Evolutionary conservation across 2,113 vertebrate genomes (phyloP).

Genomic region (Corythoichthys intestinalis): DNA sequence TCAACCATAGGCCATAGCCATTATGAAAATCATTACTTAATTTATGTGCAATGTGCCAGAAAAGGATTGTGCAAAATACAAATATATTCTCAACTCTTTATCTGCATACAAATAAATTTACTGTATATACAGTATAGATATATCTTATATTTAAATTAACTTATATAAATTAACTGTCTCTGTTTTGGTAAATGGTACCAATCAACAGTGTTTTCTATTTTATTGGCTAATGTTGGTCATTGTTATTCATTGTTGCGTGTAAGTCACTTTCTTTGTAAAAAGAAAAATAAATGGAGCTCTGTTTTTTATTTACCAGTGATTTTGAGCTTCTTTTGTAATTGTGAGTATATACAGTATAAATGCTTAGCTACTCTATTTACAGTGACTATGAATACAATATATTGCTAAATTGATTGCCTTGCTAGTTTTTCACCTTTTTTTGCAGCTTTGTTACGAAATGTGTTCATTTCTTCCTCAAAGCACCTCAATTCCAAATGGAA

Average conservation of each 20-base stretch:
- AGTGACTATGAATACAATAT: not conserved
- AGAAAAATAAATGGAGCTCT: conserved; percentile 66
- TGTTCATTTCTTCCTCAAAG: too few relatives aligned
- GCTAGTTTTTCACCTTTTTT: too few relatives aligned
- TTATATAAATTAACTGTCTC: conserved; percentile 59
- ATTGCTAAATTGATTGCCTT: not conserved
- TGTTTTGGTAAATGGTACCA: conserved; percentile 55
- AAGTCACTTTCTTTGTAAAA: conserved; percentile 70
- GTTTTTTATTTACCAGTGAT: conserved; percentile 43
- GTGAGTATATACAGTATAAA: not conserved
- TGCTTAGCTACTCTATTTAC: not conserved
- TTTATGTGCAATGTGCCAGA: conserved; percentile 69
- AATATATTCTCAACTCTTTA: not conserved
- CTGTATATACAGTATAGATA: conserved; percentile 6
- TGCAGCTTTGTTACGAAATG: not conserved
- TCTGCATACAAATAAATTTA: conserved; percentile 28
- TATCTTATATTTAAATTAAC: conserved; percentile 56
- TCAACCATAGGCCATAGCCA: conserved; percentile 20
- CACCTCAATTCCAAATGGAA: too few relatives aligned
- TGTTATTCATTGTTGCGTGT: conserved; percentile 67
- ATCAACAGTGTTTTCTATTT: conserved; percentile 54
- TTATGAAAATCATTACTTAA: conserved; percentile 32
- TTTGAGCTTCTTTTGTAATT: not conserved
- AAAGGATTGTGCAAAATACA: conserved; percentile 38
- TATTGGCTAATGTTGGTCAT: conserved; percentile 58